phyloP scores from a whole-genome alignment of 23 tunicate species.

The Oikopleura dioica region DNA sequence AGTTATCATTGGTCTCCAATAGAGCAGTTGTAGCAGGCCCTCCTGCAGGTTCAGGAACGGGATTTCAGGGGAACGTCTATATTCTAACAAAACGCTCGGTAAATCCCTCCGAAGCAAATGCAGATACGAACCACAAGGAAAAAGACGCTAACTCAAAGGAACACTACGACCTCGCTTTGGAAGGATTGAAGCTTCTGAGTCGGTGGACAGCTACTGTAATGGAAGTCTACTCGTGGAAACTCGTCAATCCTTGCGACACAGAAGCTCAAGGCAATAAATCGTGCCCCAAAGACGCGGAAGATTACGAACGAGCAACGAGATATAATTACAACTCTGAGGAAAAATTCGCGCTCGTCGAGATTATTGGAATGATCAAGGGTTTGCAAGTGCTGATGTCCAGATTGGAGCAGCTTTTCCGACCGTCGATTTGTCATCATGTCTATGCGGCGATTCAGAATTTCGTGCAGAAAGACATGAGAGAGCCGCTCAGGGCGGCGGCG shows the following conservation, averaged over 20 bases:
- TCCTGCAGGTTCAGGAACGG: too few relatives aligned
- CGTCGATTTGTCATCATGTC: conserved; percentile 60
- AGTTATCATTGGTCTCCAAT: background rate
- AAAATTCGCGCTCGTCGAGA: conserved; percentile 91
- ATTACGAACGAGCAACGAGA: conserved; percentile 77
- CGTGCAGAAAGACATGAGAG: conserved; percentile 67
- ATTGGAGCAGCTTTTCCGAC: conserved; percentile 75
- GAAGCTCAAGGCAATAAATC: conserved; percentile 53
- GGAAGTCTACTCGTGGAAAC: conserved; percentile 98
- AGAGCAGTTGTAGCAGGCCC: background rate
- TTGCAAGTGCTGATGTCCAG: conserved; percentile 85
- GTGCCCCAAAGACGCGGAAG: conserved; percentile 87
- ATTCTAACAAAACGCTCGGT: too few relatives aligned
- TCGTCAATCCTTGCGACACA: conserved; percentile 50
- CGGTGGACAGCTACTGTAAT: conserved; percentile 87
- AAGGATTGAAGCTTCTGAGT: conserved; percentile 42
- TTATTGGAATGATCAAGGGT: conserved; percentile 94
- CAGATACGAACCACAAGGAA: background rate
- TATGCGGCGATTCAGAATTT: conserved; percentile 81
- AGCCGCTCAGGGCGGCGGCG: conserved; percentile 41
- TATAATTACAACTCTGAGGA: conserved; percentile 89
- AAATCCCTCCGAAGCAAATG: too few relatives aligned
- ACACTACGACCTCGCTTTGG: background rate
- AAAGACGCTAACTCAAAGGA: background rate
- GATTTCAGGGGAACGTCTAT: too few relatives aligned